Percentiles rank a stretch among this genome's conserved stretches.
These are phyloP conservation scores for Haliclona indistincta DNA, from an alignment of 37 sponge, comb jelly and placozoan species.

Conservation along the genomic window DNA sequence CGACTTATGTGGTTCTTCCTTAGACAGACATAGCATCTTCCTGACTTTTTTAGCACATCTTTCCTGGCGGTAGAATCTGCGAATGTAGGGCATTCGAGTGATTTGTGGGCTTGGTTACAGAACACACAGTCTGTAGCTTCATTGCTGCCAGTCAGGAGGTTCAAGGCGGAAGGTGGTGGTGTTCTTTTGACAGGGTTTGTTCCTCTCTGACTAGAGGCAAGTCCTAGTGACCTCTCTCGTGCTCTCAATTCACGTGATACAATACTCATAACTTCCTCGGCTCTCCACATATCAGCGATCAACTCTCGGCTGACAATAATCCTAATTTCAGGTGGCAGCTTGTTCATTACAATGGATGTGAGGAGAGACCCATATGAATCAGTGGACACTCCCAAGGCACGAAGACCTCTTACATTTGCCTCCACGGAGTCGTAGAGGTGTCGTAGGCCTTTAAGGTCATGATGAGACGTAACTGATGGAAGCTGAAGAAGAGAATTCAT, in stretches of 20 bases:
- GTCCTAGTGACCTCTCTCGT: slow-evolving; percentile 5
- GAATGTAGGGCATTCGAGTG: not conserved
- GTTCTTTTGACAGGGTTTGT: not conserved
- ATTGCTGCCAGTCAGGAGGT: not conserved
- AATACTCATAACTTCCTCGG: slow-evolving; percentile 22
- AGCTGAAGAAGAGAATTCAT: slow-evolving; percentile 33
- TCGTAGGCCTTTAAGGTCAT: slow-evolving; percentile 28
- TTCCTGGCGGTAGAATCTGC: not conserved
- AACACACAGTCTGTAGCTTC: slow-evolving; percentile 2
- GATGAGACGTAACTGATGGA: slow-evolving; percentile 3
- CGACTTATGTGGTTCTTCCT: not conserved
- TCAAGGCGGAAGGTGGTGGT: slow-evolving; percentile 7
- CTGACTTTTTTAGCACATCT: slow-evolving; percentile 1
- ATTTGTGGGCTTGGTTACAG: slow-evolving; percentile 8
- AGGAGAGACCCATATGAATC: slow-evolving; percentile 33
- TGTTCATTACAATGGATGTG: slow-evolving; percentile 17
- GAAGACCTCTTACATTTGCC: slow-evolving; percentile 13
- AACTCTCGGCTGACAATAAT: slow-evolving; percentile 22
- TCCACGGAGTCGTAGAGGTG: slow-evolving; percentile 29
- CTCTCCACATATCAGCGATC: slow-evolving; percentile 20
- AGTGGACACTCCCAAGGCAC: slow-evolving; percentile 29
- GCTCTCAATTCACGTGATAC: slow-evolving; percentile 21
- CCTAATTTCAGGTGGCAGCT: slow-evolving; percentile 28
- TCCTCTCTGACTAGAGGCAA: not conserved
- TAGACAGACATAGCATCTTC: slow-evolving; percentile 12